phyloP scores from a whole-genome alignment of 2,888 invertebrate species.

The Sesamia inferens region DNA sequence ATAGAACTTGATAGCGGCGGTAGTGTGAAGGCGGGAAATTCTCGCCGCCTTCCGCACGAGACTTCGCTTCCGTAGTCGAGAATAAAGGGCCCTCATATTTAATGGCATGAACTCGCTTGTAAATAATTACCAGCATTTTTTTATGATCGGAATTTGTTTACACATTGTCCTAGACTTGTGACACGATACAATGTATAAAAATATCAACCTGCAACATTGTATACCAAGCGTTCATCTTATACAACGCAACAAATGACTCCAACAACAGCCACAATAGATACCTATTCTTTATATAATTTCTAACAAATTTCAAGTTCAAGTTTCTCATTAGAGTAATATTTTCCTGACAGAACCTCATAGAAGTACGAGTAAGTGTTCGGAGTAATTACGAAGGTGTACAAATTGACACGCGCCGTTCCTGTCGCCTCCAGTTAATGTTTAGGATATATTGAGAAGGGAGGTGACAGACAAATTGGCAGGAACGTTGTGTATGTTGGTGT shows the following conservation, averaged over 20 bases:
- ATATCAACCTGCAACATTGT: not conserved
- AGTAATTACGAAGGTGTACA: slow-evolving; percentile 40
- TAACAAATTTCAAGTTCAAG: no score
- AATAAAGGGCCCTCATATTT: slow-evolving; percentile 47
- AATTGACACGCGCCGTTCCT: slow-evolving; percentile 34
- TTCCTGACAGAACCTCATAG: slow-evolving; percentile 1
- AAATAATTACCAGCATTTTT: slow-evolving; percentile 23
- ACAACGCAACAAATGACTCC: not conserved
- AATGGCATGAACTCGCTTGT: slow-evolving; percentile 19
- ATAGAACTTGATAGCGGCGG: slow-evolving; percentile 22
- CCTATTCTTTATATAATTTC: not conserved
- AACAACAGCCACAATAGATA: not conserved
- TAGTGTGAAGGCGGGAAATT: slow-evolving; percentile 55
- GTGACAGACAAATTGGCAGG: slow-evolving; percentile 30
- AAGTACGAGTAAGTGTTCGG: not conserved
- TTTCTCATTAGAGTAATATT: not conserved
- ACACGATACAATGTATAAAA: not conserved
- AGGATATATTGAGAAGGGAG: slow-evolving; percentile 2
- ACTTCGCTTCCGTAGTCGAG: slow-evolving; percentile 56
- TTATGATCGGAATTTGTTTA: slow-evolving; percentile 2
- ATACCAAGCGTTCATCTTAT: not conserved
- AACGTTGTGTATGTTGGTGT: slow-evolving; percentile 1
- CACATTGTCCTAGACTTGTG: not conserved
- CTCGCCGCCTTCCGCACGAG: slow-evolving; percentile 66
- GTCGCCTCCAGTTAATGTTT: slow-evolving; percentile 26